Evolutionary conservation across 2,113 vertebrate genomes (phyloP).

Genomic region (Montifringilla adamsi): DNA sequence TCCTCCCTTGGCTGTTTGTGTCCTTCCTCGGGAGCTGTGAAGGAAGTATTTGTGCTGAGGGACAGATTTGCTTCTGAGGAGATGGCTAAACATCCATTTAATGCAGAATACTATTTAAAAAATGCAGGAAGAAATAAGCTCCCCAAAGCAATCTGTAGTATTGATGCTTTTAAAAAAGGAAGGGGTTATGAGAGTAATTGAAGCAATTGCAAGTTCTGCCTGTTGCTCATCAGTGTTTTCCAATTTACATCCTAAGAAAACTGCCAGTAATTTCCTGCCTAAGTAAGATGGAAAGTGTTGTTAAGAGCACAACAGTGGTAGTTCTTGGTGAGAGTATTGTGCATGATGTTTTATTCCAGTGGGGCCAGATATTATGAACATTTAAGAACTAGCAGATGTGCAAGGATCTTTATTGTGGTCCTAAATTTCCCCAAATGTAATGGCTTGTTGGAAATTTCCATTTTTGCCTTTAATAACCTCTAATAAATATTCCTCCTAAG

Average conservation of each 20-base stretch:
- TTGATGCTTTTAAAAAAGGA: neutral
- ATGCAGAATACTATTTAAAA: neutral
- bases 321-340: neutral
- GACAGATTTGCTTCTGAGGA: neutral
- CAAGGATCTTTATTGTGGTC: neutral
- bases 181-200: constrained; percentile 9
- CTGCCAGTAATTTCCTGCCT: neutral
- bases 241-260: neutral
- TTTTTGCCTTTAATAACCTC: neutral
- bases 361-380: neutral
- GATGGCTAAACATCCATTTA: neutral
- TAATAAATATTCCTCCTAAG: neutral
- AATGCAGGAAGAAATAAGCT: neutral
- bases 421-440: neutral
- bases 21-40: neutral
- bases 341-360: neutral
- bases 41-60: neutral
- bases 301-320: neutral
- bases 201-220: neutral
- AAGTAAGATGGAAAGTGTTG: neutral
- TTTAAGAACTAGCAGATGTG: neutral
- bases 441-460: neutral
- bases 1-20: neutral
- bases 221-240: constrained; percentile 9
- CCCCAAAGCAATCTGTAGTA: neutral